Evolutionary conservation across 1,140 invertebrate species (phyloP).

Genomic region (Caenorhabditis inopinata): DNA sequence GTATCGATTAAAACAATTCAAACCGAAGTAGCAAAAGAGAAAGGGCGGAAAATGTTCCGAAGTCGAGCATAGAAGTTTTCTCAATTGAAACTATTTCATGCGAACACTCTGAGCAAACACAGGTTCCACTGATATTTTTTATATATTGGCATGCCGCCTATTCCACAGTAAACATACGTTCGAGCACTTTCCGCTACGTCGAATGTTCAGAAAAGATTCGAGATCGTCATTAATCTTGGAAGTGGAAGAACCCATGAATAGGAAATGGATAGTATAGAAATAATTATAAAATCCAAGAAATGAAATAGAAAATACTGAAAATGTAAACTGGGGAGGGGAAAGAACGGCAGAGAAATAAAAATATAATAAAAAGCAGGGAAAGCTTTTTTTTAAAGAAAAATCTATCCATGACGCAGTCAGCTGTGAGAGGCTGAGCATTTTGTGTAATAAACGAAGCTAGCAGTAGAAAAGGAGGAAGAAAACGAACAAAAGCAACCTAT

Average conservation of each 20-base stretch:
- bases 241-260: not conserved
- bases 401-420: not conserved
- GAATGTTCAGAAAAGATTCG: not conserved
- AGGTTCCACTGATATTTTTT: not conserved
- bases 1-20: too few relatives aligned
- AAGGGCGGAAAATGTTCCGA: too few relatives aligned
- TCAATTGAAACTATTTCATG: not conserved
- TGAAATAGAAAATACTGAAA: not conserved
- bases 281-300: not conserved
- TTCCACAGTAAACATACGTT: not conserved
- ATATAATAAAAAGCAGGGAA: not conserved
- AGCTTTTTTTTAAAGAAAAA: constrained; percentile 21
- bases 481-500: not conserved
- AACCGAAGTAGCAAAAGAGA: too few relatives aligned
- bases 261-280: too few relatives aligned
- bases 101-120: constrained; percentile 2
- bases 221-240: not conserved
- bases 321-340: not conserved
- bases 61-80: too few relatives aligned
- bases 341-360: not conserved
- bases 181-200: constrained; percentile 13
- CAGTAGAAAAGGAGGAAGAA: not conserved
- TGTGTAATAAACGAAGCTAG: not conserved
- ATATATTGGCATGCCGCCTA: not conserved
- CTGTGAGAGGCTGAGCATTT: not conserved